phyloP scores from a whole-genome alignment of 1,140 invertebrate genomes.

The Trachymyrmex cornetzi region DNA sequence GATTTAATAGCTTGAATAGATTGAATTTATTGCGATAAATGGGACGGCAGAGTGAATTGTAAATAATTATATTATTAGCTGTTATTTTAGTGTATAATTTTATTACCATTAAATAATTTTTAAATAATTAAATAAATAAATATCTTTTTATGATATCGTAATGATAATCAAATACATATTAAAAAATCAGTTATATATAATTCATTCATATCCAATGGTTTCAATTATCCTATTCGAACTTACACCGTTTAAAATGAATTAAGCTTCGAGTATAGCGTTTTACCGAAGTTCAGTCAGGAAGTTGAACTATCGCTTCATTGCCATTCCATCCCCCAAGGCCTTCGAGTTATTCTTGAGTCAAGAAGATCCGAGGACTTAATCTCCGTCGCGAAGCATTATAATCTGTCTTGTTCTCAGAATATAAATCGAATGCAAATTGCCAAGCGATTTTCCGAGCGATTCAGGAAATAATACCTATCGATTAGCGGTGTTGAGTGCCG shows the following conservation, averaged over 20 bases:
- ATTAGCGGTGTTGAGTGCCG: slow-evolving; percentile 54
- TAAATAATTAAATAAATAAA: slow-evolving; percentile 1
- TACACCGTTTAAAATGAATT: slow-evolving; percentile 31
- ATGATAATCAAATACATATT: background rate
- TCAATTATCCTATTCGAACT: slow-evolving; percentile 5
- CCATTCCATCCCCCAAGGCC: slow-evolving; percentile 21
- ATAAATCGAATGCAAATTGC: slow-evolving; percentile 65
- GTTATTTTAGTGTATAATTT: background rate
- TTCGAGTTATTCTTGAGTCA: slow-evolving; percentile 36
- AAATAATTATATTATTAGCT: slow-evolving; percentile 20
- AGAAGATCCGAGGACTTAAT: slow-evolving; percentile 56
- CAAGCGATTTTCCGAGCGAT: slow-evolving; percentile 56
- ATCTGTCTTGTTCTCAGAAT: slow-evolving; percentile 60
- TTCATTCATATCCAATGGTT: background rate
- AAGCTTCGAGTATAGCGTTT: slow-evolving; percentile 36
- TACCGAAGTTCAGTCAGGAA: slow-evolving; percentile 14
- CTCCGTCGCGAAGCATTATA: slow-evolving; percentile 48
- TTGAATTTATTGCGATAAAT: background rate
- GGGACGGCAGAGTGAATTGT: background rate
- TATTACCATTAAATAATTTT: background rate
- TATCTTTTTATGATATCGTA: background rate
- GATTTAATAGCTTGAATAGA: background rate
- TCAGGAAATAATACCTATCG: slow-evolving; percentile 61
- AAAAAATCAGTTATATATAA: slow-evolving; percentile 9
- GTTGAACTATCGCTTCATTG: slow-evolving; percentile 52